Conservation (phyloP, 2,113 vertebrate species). For the Platanista minor region DNA sequence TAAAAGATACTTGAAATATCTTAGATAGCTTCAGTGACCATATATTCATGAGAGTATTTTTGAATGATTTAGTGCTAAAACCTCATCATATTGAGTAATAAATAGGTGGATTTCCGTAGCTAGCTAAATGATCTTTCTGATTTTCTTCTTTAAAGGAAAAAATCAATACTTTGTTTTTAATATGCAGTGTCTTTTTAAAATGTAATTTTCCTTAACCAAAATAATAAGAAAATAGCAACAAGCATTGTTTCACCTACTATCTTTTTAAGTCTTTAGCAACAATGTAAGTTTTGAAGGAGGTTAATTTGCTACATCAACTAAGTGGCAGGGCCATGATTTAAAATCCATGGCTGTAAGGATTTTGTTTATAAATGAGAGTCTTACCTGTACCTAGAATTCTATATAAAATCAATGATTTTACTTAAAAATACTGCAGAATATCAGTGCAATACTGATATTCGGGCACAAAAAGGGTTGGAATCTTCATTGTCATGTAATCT, state of each 20-base stretch:
- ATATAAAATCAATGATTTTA: constrained; percentile 20
- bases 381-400: background rate
- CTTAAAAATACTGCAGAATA: background rate
- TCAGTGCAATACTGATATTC: background rate
- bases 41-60: background rate
- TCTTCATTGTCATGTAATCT: background rate
- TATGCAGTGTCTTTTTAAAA: background rate
- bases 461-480: background rate
- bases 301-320: background rate
- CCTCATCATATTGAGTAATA: background rate
- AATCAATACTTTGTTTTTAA: constrained; percentile 19
- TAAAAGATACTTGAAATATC: background rate
- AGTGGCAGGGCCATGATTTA: background rate
- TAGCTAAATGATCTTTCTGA: background rate
- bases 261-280: constrained; percentile 21
- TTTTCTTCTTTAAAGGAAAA: background rate
- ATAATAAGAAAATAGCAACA: constrained; percentile 9
- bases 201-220: background rate
- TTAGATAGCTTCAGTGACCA: background rate
- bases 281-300: background rate
- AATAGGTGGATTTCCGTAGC: background rate
- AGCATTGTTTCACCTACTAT: background rate
- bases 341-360: background rate
- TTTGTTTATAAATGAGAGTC: background rate
- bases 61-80: constrained; percentile 16